A percentile compares a stretch with the other conserved stretches of the same genome.
Conservation (phyloP, 2,888 invertebrate genomes). For the Drosophila putrida region DNA sequence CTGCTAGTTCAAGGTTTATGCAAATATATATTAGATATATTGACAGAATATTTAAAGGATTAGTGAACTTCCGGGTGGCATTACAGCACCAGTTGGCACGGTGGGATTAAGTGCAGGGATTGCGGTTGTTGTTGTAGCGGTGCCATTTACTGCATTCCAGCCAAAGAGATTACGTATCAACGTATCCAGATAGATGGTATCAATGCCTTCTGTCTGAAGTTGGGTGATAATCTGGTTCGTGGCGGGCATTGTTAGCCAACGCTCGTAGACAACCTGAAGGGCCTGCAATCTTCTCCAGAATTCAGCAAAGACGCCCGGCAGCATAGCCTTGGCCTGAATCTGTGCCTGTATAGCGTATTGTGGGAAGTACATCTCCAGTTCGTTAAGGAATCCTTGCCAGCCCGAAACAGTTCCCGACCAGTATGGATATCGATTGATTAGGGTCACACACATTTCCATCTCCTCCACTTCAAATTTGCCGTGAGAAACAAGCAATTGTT, state of each 20-base stretch:
- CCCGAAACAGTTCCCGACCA: constrained; percentile 74
- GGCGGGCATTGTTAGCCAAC: constrained; percentile 69
- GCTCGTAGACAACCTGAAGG: constrained; percentile 77
- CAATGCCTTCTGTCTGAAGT: constrained; percentile 73
- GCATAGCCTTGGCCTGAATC: constrained; percentile 70
- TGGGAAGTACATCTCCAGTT: constrained; percentile 76
- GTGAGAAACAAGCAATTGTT: constrained; percentile 65
- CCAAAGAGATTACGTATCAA: constrained; percentile 77
- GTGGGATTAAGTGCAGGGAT: constrained; percentile 13
- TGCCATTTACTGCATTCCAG: constrained; percentile 66
- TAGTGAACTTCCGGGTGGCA: constrained; percentile 37
- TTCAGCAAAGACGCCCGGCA: constrained; percentile 76
- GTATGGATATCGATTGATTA: constrained; percentile 69
- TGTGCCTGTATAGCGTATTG: constrained; percentile 65
- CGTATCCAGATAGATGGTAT: constrained; percentile 69
- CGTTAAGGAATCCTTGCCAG: constrained; percentile 81
- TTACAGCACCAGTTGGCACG: constrained; percentile 39
- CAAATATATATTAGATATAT: constrained; percentile 66
- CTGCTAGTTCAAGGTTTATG: constrained; percentile 46
- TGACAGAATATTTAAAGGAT: constrained; percentile 28
- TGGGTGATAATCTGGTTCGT: constrained; percentile 60
- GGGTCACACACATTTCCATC: constrained; percentile 56
- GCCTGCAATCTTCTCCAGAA: constrained; percentile 68
- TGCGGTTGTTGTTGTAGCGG: constrained; percentile 34
- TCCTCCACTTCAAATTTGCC: constrained; percentile 68